phyloP scores from a whole-genome alignment of 2,888 invertebrate genomes.

The Busseola fusca region DNA sequence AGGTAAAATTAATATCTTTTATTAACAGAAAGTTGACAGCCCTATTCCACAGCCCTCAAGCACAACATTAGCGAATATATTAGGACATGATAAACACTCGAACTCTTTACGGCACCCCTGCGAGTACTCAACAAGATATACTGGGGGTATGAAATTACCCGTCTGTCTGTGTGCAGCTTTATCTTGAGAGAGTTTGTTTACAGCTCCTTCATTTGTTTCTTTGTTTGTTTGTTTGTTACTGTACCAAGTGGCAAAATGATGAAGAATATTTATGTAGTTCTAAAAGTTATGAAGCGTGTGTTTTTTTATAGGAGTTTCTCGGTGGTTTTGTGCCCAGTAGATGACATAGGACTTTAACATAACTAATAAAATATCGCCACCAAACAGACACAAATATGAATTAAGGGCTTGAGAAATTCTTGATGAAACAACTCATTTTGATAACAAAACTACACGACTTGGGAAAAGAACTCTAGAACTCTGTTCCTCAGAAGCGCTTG shows the following conservation, averaged over 20 bases:
- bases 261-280: not conserved
- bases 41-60: constrained; percentile 6
- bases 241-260: not conserved
- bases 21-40: constrained; percentile 3
- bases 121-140: constrained; percentile 25
- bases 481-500: not conserved
- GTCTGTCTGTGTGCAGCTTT: constrained; percentile 7
- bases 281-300: not conserved
- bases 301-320: not conserved
- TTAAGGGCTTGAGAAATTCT: not conserved
- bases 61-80: constrained; percentile 28
- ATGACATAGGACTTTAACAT: no score
- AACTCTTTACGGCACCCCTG: constrained; percentile 22
- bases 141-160: constrained; percentile 15
- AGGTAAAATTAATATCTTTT: not conserved
- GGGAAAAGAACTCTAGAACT: not conserved
- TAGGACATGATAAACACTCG: constrained; percentile 32
- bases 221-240: constrained; percentile 7
- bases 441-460: not conserved
- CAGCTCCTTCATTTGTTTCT: constrained; percentile 7
- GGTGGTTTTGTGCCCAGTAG: not conserved
- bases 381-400: not conserved
- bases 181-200: constrained; percentile 22
- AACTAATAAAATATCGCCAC: not conserved
- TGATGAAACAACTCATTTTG: not conserved